A percentile compares a stretch with the other conserved stretches of the same genome.
These are phyloP conservation scores for Semaprochilodus insignis DNA, from an alignment of 2,797 vertebrate species.

Conservation along the genomic window DNA sequence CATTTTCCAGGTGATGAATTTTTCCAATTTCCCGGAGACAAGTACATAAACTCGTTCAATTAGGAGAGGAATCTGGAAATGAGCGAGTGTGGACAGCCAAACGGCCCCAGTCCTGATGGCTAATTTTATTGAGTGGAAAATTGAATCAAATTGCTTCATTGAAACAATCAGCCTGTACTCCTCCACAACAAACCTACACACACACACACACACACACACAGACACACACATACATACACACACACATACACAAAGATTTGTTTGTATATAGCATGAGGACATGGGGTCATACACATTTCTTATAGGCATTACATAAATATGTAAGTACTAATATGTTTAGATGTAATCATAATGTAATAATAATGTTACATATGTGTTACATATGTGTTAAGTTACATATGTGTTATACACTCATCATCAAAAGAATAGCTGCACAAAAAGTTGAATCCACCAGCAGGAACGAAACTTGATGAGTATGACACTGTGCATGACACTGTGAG, in stretches of 20 bases:
- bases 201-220: slow-evolving; percentile 8
- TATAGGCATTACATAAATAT: not conserved
- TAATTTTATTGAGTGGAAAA: slow-evolving; percentile 99
- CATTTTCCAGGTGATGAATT: slow-evolving; percentile 97
- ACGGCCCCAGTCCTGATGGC: slow-evolving; percentile 83
- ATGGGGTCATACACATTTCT: not conserved
- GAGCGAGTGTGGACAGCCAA: slow-evolving; percentile 85
- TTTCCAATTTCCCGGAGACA: slow-evolving; percentile 93
- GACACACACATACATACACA: not conserved
- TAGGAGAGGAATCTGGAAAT: slow-evolving; percentile 83
- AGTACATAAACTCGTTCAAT: slow-evolving; percentile 93
- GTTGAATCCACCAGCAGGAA: too few relatives aligned
- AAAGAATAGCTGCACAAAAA: too few relatives aligned
- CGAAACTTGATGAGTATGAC: too few relatives aligned
- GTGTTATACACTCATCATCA: too few relatives aligned
- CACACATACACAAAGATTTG: not conserved
- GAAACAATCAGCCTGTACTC: slow-evolving; percentile 82
- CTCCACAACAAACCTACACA: slow-evolving; percentile 48
- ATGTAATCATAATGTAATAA: too few relatives aligned
- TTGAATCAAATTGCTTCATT: slow-evolving; percentile 99
- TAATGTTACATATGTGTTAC: too few relatives aligned
- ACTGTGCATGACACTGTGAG: too few relatives aligned
- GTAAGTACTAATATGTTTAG: too few relatives aligned
- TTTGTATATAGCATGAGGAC: not conserved
- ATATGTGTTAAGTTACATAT: too few relatives aligned